phyloP scores from a whole-genome alignment of 2,113 vertebrate genomes.

The crab-eating macaque (Macaca fascicularis) region DNA sequence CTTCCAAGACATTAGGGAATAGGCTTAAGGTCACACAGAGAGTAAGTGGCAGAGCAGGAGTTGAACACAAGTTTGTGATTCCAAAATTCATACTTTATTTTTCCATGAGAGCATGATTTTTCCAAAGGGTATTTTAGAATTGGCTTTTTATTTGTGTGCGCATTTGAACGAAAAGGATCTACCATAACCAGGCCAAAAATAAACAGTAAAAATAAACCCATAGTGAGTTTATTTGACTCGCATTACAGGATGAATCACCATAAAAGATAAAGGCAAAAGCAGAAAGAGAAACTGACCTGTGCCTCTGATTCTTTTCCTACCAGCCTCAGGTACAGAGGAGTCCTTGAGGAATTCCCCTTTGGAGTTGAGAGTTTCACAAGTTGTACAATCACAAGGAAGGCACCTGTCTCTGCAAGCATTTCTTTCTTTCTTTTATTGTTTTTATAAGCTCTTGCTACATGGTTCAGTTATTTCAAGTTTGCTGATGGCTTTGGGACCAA shows the following conservation, averaged over 20 bases:
- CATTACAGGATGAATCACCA: conserved; percentile 7
- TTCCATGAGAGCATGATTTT: not conserved
- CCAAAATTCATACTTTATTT: not conserved
- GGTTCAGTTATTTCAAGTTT: conserved; percentile 70
- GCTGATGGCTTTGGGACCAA: conserved; percentile 64
- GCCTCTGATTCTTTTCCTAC: not conserved
- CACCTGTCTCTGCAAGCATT: not conserved
- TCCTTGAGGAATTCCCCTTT: not conserved
- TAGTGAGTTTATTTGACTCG: conserved; percentile 45
- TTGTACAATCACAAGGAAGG: not conserved
- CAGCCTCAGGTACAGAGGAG: not conserved
- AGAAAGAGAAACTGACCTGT: not conserved
- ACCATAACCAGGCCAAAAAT: conserved; percentile 39
- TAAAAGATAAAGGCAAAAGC: not conserved
- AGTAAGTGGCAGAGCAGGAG: not conserved
- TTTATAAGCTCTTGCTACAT: conserved; percentile 34
- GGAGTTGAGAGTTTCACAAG: not conserved
- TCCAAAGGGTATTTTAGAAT: conserved; percentile 21
- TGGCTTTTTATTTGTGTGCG: conserved; percentile 17
- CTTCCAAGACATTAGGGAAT: not conserved
- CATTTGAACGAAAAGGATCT: not conserved
- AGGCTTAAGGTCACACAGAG: not conserved
- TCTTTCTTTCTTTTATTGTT: conserved; percentile 13
- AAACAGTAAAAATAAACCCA: conserved; percentile 54
- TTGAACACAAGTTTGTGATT: not conserved